Evolutionary conservation across 2,113 vertebrate species (phyloP).

Genomic region (Tetraodon nigroviridis): DNA sequence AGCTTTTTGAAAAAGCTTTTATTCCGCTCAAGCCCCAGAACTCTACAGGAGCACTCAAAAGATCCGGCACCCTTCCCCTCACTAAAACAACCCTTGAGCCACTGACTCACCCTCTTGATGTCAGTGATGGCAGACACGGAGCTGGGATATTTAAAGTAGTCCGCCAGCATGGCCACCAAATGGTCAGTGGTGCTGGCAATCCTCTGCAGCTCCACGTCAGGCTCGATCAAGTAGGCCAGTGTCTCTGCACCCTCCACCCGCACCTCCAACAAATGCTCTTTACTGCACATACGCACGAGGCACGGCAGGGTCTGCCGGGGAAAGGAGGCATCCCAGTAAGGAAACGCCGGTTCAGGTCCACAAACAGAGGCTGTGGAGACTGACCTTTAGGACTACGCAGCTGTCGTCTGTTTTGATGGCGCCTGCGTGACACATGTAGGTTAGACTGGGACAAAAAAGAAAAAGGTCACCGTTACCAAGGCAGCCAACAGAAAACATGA

Average conservation of each 20-base stretch:
- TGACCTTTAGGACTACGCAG: constrained; percentile 92
- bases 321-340: not conserved
- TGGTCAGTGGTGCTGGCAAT: constrained; percentile 96
- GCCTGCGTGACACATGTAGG: constrained; percentile 98
- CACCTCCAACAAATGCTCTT: constrained; percentile 93
- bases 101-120: constrained; percentile 89
- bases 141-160: constrained; percentile 99
- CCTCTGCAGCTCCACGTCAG: constrained; percentile 94
- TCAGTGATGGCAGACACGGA: constrained; percentile 97
- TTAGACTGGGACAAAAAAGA: constrained; percentile 79
- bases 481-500: not conserved
- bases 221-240: constrained; percentile 94
- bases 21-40: too few relatives aligned
- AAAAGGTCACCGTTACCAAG: not conserved
- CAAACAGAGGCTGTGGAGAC: constrained; percentile 2
- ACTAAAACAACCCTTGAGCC: not conserved
- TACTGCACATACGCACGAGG: constrained; percentile 97
- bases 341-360: not conserved
- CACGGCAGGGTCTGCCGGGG: constrained; percentile 87
- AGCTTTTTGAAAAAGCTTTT: too few relatives aligned
- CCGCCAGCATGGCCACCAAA: constrained; percentile 93
- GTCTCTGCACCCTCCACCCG: constrained; percentile 96
- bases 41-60: too few relatives aligned
- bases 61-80: too few relatives aligned
- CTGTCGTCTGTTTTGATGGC: constrained; percentile 90